A percentile compares a stretch with the other conserved stretches of the same genome.
Evolutionary conservation across 2,797 vertebrate species (phyloP).

Genomic region (Anisognathus igniventris): DNA sequence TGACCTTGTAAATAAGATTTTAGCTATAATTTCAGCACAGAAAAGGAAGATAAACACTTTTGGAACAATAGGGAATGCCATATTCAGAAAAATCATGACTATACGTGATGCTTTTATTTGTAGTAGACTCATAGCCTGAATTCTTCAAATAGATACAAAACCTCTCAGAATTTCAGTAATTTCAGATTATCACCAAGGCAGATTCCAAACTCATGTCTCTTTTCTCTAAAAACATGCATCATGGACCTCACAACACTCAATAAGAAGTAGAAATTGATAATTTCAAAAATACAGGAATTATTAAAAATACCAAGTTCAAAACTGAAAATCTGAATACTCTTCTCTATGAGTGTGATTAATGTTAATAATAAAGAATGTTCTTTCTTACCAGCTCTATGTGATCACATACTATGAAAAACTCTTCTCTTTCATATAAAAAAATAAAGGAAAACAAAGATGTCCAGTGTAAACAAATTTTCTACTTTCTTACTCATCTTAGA

Average conservation of each 20-base stretch:
- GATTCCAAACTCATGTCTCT: neutral
- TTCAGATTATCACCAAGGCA: neutral
- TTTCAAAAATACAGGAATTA: neutral
- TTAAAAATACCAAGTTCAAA: neutral
- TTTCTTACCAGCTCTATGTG: neutral
- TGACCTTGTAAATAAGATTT: neutral
- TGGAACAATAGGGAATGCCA: neutral
- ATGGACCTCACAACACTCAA: neutral
- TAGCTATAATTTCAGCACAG: neutral
- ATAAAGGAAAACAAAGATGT: neutral
- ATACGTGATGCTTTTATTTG: neutral
- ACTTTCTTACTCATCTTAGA: neutral
- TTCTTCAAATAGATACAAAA: neutral
- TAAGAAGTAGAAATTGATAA: neutral
- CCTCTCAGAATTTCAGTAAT: neutral
- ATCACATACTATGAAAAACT: neutral
- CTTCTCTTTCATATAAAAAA: neutral
- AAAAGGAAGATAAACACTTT: neutral
- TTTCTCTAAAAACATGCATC: neutral
- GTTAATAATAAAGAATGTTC: neutral
- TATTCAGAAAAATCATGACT: neutral
- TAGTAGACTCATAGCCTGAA: neutral
- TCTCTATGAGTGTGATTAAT: neutral
- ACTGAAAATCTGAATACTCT: neutral
- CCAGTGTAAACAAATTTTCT: neutral